Evolutionary conservation across 2,797 vertebrate species (phyloP).

Genomic region (Poecilia wingei): DNA sequence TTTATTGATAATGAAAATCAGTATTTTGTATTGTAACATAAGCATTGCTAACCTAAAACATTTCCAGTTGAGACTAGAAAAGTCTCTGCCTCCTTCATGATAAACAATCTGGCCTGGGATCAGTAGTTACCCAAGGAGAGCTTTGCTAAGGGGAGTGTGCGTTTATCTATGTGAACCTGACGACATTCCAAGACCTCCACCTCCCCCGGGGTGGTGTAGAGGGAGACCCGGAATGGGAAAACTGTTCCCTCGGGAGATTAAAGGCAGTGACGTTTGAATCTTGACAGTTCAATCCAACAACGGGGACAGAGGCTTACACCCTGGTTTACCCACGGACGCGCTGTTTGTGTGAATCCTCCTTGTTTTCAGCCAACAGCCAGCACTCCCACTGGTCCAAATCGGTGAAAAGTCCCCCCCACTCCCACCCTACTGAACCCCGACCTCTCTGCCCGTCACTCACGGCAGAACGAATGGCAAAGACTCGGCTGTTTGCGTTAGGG

Average conservation of each 20-base stretch:
- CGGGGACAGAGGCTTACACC: not conserved
- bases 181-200: conserved; percentile 25
- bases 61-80: not conserved
- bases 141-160: conserved; percentile 6
- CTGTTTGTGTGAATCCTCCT: conserved; percentile 18
- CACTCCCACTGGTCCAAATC: conserved; percentile 12
- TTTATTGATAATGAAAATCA: not conserved
- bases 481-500: conserved; percentile 58
- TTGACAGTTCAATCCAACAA: conserved; percentile 26
- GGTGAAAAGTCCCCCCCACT: conserved; percentile 31
- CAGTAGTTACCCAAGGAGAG: not conserved
- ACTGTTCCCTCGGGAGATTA: conserved; percentile 2
- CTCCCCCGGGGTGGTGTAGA: conserved; percentile 4
- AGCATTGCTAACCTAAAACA: not conserved
- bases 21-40: not conserved
- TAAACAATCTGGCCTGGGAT: not conserved
- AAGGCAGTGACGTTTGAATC: conserved; percentile 1
- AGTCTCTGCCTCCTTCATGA: not conserved
- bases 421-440: not conserved
- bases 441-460: conserved; percentile 47
- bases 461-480: conserved; percentile 53
- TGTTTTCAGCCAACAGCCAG: conserved; percentile 37
- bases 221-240: conserved; percentile 23
- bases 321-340: conserved; percentile 12
- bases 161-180: conserved; percentile 26